Percentiles rank a stretch among this genome's conserved stretches.
Conservation (phyloP, 92 coral and sea anemone species). For the Epizoanthus fatuus region DNA sequence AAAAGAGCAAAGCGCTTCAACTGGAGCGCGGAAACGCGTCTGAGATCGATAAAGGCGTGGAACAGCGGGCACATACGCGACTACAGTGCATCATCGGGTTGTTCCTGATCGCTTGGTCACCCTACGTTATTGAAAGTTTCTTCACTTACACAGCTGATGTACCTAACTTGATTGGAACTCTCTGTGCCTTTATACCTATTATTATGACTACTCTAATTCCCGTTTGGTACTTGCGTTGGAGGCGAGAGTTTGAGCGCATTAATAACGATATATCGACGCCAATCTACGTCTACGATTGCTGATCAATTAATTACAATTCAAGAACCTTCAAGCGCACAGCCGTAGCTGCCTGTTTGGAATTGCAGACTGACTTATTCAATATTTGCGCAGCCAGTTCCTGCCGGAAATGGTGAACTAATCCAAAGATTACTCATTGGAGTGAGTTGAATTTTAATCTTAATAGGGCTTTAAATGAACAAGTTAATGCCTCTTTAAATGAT, state of each 20-base stretch:
- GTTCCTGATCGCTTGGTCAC: slow-evolving; percentile 93
- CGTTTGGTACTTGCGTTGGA: slow-evolving; percentile 88
- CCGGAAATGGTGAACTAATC: neutral
- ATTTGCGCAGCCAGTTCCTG: neutral
- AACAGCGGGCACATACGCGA: slow-evolving; percentile 75
- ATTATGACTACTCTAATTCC: slow-evolving; percentile 95
- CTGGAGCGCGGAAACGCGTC: slow-evolving; percentile 47
- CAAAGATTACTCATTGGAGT: neutral
- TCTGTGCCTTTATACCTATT: slow-evolving; percentile 94
- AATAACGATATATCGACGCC: slow-evolving; percentile 5
- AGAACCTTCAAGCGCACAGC: neutral
- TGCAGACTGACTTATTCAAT: neutral
- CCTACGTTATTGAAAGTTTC: slow-evolving; percentile 95
- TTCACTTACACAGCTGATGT: slow-evolving; percentile 78
- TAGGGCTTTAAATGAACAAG: too few species aligned
- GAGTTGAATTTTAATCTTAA: slow-evolving; percentile 2
- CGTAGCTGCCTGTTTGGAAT: neutral
- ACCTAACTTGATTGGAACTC: slow-evolving; percentile 90
- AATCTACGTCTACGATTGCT: slow-evolving; percentile 30
- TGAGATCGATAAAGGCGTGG: slow-evolving; percentile 10
- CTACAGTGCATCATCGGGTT: slow-evolving; percentile 89
- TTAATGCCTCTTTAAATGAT: too few species aligned
- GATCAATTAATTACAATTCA: neutral
- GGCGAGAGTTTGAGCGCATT: slow-evolving; percentile 62
- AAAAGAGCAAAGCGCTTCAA: slow-evolving; percentile 51